Base-by-base conservation (phyloP, 2,888 invertebrate species). In the Clusia tigrina region DNA sequence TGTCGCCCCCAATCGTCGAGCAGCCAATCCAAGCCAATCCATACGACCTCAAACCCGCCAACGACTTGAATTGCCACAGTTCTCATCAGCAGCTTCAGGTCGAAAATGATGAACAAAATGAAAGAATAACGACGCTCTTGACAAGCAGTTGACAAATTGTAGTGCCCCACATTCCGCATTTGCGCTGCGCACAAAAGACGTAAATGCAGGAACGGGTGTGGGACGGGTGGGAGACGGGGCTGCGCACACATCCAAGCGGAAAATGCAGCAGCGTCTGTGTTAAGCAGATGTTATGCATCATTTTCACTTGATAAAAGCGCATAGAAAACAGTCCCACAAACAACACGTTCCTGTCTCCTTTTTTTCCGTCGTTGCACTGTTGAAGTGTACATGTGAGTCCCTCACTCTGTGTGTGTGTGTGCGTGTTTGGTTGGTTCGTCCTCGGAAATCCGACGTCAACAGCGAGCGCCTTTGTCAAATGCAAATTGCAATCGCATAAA, bases 71-170 rank as follows among this genome's bases (percentile, higher is more conserved):
- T 32, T 32, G 32, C 12, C 32, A 32, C 32, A 32, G 32, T 9
- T 12, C 12, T 32, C 32, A 32, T 32, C 32, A 32, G 32, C 32
- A 32, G 32, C 32, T 9, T 32, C 32, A n/a, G n/a, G n/a, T 32
- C 32, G 32, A 32, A 32, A 32, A 32, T 32, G 12, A 12, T 12
- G 12, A 32, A 32, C 57, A 9, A 25, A 57, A 48, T 56, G 57
- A 48, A 57, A 57, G 46, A 54, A 64, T 51, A n/a, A n/a, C n/a
- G 61, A 59, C 62, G 56, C 62, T 53, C 62, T 65, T 62, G 65
- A 65, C 65, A 62, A 58, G 64, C 58, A 60, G 62, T 65, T 62
- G 65, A 65, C 65, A 62, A 62, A 65, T 65, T 65, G 62, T 62
- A 65, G 65, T 62, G 59, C 57, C 52, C 62, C 58, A 61, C 64